A percentile compares a stretch with the other conserved stretches of the same genome.
phyloP scores from a whole-genome alignment of 2,888 invertebrate genomes.

The Pseudeuparius sepicola region DNA sequence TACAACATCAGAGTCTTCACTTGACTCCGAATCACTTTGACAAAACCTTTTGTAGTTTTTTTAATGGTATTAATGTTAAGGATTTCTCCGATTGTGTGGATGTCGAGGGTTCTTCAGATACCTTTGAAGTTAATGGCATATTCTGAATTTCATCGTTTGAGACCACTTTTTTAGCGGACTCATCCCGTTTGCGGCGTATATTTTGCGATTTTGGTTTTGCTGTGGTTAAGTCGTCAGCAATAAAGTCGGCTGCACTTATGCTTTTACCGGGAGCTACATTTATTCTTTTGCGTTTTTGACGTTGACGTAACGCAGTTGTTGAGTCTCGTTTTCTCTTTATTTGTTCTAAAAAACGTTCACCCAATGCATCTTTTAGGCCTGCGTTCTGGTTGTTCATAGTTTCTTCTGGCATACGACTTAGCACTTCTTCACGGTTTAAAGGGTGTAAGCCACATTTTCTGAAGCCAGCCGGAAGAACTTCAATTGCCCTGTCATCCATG shows the following conservation, averaged over 20 bases:
- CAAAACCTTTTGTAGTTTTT: slow-evolving; percentile 9
- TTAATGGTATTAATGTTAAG: slow-evolving; percentile 3
- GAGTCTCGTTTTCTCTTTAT: slow-evolving; percentile 10
- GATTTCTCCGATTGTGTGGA: slow-evolving; percentile 6
- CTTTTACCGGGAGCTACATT: slow-evolving; percentile 16
- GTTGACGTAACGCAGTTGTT: slow-evolving; percentile 15
- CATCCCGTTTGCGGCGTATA: slow-evolving; percentile 5
- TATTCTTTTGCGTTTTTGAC: slow-evolving; percentile 16
- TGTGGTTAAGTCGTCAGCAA: slow-evolving; percentile 12
- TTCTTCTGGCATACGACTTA: slow-evolving; percentile 15
- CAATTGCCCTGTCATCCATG: slow-evolving; percentile 11
- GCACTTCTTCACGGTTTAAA: slow-evolving; percentile 12
- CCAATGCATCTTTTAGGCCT: slow-evolving; percentile 12
- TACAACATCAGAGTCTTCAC: slow-evolving; percentile 13
- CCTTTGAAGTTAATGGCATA: slow-evolving; percentile 13
- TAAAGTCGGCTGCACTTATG: slow-evolving; percentile 10
- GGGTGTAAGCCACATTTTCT: slow-evolving; percentile 15
- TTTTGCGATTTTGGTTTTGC: slow-evolving; percentile 12
- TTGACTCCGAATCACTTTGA: slow-evolving; percentile 13
- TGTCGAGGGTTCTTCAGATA: slow-evolving; percentile 13
- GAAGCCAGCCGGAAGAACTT: slow-evolving; percentile 14
- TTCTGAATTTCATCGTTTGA: slow-evolving; percentile 15
- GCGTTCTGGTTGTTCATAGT: slow-evolving; percentile 13
- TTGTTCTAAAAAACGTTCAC: slow-evolving; percentile 14
- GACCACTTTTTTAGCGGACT: slow-evolving; percentile 12